Evolutionary conservation across 2,888 invertebrate species (phyloP), one percentile per base, ranked within the genome.

Genomic region (Mayetiola destructor): DNA sequence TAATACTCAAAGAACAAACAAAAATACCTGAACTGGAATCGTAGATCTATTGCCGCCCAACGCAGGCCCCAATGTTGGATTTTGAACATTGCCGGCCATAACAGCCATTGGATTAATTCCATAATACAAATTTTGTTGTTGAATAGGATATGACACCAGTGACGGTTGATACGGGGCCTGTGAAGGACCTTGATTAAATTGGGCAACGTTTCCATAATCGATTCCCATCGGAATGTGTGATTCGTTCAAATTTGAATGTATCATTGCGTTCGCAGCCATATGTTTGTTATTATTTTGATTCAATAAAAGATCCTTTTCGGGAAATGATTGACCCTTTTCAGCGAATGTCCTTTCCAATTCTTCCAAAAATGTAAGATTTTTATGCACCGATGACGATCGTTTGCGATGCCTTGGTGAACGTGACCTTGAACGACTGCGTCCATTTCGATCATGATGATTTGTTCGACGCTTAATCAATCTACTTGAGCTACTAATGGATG

Each of bases 331-430:
- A 12, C 59, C 59, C 23, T 56, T 32, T 36, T 23, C 37, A 1
- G 59, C 59, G 29, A 59, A 59, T 42, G 14, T 59, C 36, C 57
- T 16, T 27, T 27, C 54, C 27, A 59, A 54, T 56, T 59, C 59
- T 32, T 59, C 59, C 12, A 59, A 36, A 39, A 59, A 59, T 29
- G 59, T 18, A 6, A 57, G 2, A 36, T 20, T 54, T 42, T 14
- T 39, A 23, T 35, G 32, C 14, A 20, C 20, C 1, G 36, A 21
- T 8, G 40, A 32, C 20, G 56, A 56, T 10, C 30, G 30, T 18
- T 29, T 36, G n/a, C n/a, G 12, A 2, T 9, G 14, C 21, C n/a
- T 21, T 14, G 20, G 39, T 21, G 36, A 5, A 16, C 29, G 35
- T 27, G 54, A 35, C 29, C 16, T 23, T n/a, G 32, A 39, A 18